phyloP scores from a whole-genome alignment of 2,888 invertebrate genomes.

The Phytoseiulus persimilis region DNA sequence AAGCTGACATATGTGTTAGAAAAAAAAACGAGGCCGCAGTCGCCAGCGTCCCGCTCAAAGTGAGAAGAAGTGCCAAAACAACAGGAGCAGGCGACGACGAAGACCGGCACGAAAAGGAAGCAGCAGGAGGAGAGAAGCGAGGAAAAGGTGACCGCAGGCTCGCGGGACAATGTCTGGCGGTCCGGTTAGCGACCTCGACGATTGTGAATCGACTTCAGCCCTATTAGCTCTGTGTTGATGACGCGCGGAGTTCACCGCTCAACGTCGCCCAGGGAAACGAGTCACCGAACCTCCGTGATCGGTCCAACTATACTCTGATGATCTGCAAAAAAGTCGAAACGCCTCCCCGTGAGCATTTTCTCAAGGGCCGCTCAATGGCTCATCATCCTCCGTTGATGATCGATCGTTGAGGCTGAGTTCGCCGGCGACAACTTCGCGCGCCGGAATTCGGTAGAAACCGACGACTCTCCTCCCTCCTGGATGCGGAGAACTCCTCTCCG shows the following conservation, averaged over 20 bases:
- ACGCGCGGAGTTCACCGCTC: neutral
- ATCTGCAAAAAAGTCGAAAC: no score
- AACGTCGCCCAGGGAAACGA: neutral
- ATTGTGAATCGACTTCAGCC: neutral
- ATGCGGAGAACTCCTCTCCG: no score
- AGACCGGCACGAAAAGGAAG: neutral
- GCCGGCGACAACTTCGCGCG: no score
- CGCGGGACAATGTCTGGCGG: neutral
- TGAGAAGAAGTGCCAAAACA: neutral
- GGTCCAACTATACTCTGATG: no score
- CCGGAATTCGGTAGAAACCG: no score
- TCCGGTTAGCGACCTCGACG: neutral
- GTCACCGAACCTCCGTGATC: neutral
- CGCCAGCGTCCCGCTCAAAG: neutral
- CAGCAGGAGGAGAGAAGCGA: neutral
- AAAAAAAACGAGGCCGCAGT: neutral
- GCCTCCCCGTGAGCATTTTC: no score
- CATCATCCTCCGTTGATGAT: no score
- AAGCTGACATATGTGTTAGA: neutral
- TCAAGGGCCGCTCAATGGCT: no score
- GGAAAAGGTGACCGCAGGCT: neutral
- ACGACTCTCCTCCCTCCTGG: no score
- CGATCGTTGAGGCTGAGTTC: no score
- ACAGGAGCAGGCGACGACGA: neutral
- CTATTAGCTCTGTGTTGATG: neutral